Base-by-base conservation (phyloP, 1,140 invertebrate species). In the Caerostris darwini region DNA sequence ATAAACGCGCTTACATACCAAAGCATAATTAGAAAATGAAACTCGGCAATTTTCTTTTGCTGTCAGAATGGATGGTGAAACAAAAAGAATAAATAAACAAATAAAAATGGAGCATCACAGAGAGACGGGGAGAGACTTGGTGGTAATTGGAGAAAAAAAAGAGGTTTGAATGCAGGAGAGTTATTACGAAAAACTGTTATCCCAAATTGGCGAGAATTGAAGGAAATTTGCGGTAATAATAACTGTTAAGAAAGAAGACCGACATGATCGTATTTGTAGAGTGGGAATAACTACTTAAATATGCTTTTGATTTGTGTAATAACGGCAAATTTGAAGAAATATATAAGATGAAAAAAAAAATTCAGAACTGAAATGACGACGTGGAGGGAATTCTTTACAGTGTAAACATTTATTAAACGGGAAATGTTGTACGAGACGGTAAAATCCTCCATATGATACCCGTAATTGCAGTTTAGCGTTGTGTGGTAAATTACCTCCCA, bases 241-340 rank as follows among this genome's bases (percentile, higher is more conserved):
- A 77, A 77, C 71, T 34, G 71, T 77, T 77, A 77, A 10, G 53
- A 53, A 77, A 77, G 71, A 77, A 34, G 71, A 34, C 50, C 50
- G 71, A 34, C 10, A 10, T 5, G 71, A 77, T 77, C 71, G 71
- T 77, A 77, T 77, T 77, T 77, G 71, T 77, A 34, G 14, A n/a
- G 34, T 12, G 71, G 71, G 71, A 77, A 77, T 77, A 77, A 53
- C 71, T 77, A 50, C 19, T 34, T 50, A 34, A 7, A 77, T 50
- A 53, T 77, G 71, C 71, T 77, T 77, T 77, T 77, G 71, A 77
- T 77, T 77, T 77, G 71, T 77, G 71, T 53, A 77, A 77, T 77
- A 77, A 77, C 8, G 8, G 71, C 0, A 12, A 77, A 77, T 77
- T 77, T 77, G 4, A 50, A 50, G 6, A 77, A 77, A 53, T 53